A percentile compares a stretch with the other conserved stretches of the same genome.
These are phyloP conservation scores for Sclerodermus sp. DNA, from an alignment of 2,888 invertebrate species.

Conservation along the genomic window DNA sequence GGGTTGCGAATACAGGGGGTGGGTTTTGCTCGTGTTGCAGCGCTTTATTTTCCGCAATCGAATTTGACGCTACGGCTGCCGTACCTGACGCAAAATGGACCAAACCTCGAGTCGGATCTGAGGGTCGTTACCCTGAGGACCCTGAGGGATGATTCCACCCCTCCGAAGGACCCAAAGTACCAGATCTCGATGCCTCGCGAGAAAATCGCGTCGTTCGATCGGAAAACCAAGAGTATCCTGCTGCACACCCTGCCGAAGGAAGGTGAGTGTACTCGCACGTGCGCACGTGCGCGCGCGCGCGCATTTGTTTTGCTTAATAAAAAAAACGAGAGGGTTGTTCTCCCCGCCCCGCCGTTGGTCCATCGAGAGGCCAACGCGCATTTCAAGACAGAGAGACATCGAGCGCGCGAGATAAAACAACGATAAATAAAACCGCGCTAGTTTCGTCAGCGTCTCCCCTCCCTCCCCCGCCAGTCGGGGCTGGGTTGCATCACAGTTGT, in stretches of 20 bases:
- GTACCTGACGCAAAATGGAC: slow-evolving; percentile 27
- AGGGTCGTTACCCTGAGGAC: slow-evolving; percentile 41
- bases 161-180: slow-evolving; percentile 33
- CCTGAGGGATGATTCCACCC: slow-evolving; percentile 40
- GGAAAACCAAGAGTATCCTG: slow-evolving; percentile 9
- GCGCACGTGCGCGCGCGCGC: too few relatives aligned
- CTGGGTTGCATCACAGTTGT: too few relatives aligned
- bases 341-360: too few relatives aligned
- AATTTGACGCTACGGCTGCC: slow-evolving; percentile 45
- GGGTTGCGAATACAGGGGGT: neutral
- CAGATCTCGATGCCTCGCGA: slow-evolving; percentile 33
- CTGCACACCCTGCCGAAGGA: slow-evolving; percentile 30
- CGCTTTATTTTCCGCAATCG: slow-evolving; percentile 52
- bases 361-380: too few relatives aligned
- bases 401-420: too few relatives aligned
- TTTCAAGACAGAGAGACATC: too few relatives aligned
- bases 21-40: slow-evolving; percentile 34
- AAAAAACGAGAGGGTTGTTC: too few relatives aligned
- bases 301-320: too few relatives aligned
- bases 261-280: slow-evolving; percentile 32
- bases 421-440: too few relatives aligned
- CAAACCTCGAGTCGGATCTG: slow-evolving; percentile 20
- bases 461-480: too few relatives aligned
- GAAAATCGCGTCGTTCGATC: slow-evolving; percentile 15
- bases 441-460: too few relatives aligned